Evolutionary conservation across 1,140 invertebrate genomes (phyloP).

Genomic region (Hypothenemus hampei): DNA sequence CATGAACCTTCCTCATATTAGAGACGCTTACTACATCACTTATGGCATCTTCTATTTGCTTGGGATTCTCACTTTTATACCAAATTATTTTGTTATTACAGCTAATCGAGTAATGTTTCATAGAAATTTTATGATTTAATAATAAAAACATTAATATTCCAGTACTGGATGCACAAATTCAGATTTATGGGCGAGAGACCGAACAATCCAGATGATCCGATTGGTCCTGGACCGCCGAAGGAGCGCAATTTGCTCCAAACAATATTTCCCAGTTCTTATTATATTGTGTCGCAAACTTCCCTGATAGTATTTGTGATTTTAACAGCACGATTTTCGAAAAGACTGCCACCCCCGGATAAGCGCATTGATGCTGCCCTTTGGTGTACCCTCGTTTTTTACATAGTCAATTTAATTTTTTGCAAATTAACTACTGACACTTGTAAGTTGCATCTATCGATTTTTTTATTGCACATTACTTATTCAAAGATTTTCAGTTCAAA

Average conservation of each 20-base stretch:
- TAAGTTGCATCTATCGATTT: too few species aligned
- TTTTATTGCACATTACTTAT: neutral
- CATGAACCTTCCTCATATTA: conserved; percentile 12
- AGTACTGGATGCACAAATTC: conserved; percentile 35
- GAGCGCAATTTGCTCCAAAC: conserved; percentile 25
- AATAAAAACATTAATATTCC: too few species aligned
- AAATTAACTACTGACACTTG: conserved; percentile 26
- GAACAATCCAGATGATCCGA: neutral
- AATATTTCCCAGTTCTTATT: conserved; percentile 24
- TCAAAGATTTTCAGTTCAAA: conserved; percentile 23
- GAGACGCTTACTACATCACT: conserved; percentile 29
- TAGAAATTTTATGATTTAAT: neutral
- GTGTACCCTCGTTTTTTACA: conserved; percentile 24
- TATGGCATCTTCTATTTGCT: conserved; percentile 28
- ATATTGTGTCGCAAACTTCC: conserved; percentile 13
- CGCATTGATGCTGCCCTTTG: conserved; percentile 19
- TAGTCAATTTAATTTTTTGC: conserved; percentile 26
- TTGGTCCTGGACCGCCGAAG: conserved; percentile 1
- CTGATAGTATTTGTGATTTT: conserved; percentile 25
- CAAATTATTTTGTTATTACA: conserved; percentile 27
- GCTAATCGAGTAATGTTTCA: conserved; percentile 30
- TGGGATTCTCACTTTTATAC: conserved; percentile 26
- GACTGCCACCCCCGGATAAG: conserved; percentile 23
- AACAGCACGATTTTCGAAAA: conserved; percentile 17
- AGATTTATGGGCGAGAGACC: conserved; percentile 9